Base-by-base conservation (phyloP, 2,888 invertebrate genomes). In the Drosophila anomalata region DNA sequence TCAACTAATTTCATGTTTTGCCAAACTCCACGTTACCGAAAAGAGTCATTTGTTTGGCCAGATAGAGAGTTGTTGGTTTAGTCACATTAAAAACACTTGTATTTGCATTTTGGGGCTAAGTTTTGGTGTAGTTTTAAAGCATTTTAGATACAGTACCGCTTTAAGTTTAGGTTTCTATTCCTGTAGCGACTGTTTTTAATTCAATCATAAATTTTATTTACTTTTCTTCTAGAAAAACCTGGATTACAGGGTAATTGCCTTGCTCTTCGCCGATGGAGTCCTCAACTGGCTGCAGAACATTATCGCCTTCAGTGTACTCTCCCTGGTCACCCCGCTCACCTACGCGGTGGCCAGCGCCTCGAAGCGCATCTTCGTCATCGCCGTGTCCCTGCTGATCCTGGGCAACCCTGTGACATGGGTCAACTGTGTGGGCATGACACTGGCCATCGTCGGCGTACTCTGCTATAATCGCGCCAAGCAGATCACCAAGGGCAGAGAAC, bases 301-400 rank as follows among this genome's bases (percentile, higher is more conserved):
- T 85, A 95, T 98, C 56, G 99, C 99, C 0, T 99, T 99, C 92
- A 97, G 97, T 79, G 96, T 99, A 58, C 93, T 99, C 78, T 96
- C 97, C 57, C 92, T 96, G 76, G 97, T 99, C 41, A 95, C 98
- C n/a, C 98, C 99, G 42, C 93, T 99, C 33, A 97, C 97, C 0
- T 99, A 99, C 92, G 98, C 98, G 0, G 98, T 99, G 61, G 98
- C 98, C 56, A 98, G 97, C 92, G 97, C 97, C 26, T 97, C 98
- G 57, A 99, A 99, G 92, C 94, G 98, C 82, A 97, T 98, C 78
- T 96, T 95, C 80, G 97, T 99, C 60, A 98, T 99, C 90, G 95
- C 94, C 11, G 95, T 96, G 33, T 98, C 98, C 50, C 93, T 99
- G 77, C 92, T 98, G 75, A 93, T 97, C 87, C 93, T 99, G 79